A percentile compares a stretch with the other conserved stretches of the same genome.
Evolutionary conservation across 2,797 vertebrate genomes (phyloP).

Genomic region (Enteromius fasciolatus): DNA sequence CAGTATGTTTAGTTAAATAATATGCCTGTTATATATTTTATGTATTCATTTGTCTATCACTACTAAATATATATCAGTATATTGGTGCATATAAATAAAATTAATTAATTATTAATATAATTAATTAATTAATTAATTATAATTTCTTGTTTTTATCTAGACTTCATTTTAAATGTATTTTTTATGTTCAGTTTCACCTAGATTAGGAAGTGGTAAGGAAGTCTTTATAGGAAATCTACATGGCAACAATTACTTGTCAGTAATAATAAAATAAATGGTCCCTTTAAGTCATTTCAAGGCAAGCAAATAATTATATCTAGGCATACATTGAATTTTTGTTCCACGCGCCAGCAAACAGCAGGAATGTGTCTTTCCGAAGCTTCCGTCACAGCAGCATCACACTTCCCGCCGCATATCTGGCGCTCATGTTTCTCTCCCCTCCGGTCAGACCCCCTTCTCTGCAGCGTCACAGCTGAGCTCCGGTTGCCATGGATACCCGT

Average conservation of each 20-base stretch:
- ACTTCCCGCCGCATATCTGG: constrained; percentile 3
- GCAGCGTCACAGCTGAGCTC: constrained; percentile 68
- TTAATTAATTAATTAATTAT: neutral
- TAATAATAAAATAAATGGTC: neutral
- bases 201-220: neutral
- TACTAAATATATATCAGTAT: neutral
- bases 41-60: neutral
- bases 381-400: constrained; percentile 25
- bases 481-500: constrained; percentile 72
- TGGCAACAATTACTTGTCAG: neutral
- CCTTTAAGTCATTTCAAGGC: neutral
- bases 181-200: neutral
- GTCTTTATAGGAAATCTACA: too few species aligned
- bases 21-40: neutral
- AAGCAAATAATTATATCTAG: neutral
- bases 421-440: constrained; percentile 17
- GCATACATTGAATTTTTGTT: neutral
- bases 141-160: neutral
- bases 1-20: too few species aligned
- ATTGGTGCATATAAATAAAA: neutral
- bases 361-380: constrained; percentile 19
- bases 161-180: neutral
- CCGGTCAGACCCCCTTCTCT: constrained; percentile 39
- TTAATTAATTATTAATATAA: too few species aligned
- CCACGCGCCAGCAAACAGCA: neutral